Evolutionary conservation across 2,797 vertebrate genomes (phyloP).

Genomic region (Enteromius afrohamiltoni): DNA sequence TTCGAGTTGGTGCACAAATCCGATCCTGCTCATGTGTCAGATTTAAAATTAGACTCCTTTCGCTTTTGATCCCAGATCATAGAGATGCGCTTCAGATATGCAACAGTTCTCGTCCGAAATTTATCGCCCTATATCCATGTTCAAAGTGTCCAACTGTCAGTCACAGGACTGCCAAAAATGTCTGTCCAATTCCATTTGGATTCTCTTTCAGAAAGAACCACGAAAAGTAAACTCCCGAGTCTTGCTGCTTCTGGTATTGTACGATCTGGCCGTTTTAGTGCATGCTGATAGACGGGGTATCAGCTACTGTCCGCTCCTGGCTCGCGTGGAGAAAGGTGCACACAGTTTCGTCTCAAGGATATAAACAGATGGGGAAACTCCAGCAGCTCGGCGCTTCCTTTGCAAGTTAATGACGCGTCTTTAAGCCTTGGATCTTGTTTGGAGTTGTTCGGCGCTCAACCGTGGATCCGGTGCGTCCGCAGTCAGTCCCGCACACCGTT

Average conservation of each 20-base stretch:
- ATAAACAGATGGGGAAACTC: conserved; percentile 27
- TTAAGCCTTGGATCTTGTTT: conserved; percentile 24
- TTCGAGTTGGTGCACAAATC: conserved; percentile 24
- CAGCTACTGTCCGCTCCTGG: conserved; percentile 45
- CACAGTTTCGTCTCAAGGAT: conserved; percentile 1
- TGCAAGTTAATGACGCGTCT: conserved; percentile 15
- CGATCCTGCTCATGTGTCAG: conserved; percentile 42
- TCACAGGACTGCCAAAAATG: conserved; percentile 38
- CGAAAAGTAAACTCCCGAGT: conserved; percentile 27
- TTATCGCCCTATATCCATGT: conserved; percentile 56
- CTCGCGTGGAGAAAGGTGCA: background rate
- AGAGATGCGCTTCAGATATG: conserved; percentile 13
- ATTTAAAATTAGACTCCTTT: conserved; percentile 42
- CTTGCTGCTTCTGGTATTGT: background rate
- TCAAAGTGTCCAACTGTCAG: conserved; percentile 40
- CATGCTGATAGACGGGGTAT: conserved; percentile 33
- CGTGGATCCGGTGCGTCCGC: conserved; percentile 31
- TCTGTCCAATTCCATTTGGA: conserved; percentile 53
- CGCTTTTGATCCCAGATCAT: conserved; percentile 41
- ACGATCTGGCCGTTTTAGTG: conserved; percentile 7
- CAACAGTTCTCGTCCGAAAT: conserved; percentile 38
- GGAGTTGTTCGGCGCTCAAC: conserved; percentile 30
- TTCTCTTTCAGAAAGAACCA: background rate
- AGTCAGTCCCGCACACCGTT: conserved; percentile 38
- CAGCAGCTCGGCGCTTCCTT: conserved; percentile 18